A percentile compares a stretch with the other conserved stretches of the same genome.
These are phyloP conservation scores for Neoniphon sammara DNA, from an alignment of 2,797 vertebrate species.

Conservation along the genomic window DNA sequence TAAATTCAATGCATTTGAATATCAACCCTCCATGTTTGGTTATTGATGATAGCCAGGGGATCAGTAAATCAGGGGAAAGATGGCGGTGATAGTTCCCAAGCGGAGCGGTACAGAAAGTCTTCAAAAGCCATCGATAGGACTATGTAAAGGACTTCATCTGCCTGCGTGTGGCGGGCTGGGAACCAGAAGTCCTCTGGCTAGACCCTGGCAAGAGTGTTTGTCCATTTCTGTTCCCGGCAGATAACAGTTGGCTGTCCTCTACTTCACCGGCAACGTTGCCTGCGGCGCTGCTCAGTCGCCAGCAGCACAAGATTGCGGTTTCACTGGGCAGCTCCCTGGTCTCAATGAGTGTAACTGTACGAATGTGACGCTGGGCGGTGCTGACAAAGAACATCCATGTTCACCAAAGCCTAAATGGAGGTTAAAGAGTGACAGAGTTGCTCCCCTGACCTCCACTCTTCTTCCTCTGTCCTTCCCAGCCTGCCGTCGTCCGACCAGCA, in stretches of 20 bases:
- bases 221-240: slow-evolving; percentile 61
- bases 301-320: slow-evolving; percentile 32
- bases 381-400: slow-evolving; percentile 9
- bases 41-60: slow-evolving; percentile 56
- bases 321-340: slow-evolving; percentile 33
- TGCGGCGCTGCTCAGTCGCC: slow-evolving; percentile 40
- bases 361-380: slow-evolving; percentile 41
- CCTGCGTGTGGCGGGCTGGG: slow-evolving; percentile 34
- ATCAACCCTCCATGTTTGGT: slow-evolving; percentile 59
- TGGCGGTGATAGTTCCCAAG: slow-evolving; percentile 26
- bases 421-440: slow-evolving; percentile 41
- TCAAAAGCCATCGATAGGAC: slow-evolving; percentile 34
- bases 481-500: slow-evolving; percentile 38
- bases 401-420: slow-evolving; percentile 31
- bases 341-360: slow-evolving; percentile 44
- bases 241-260: slow-evolving; percentile 61
- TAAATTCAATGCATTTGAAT: slow-evolving; percentile 56
- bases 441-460: slow-evolving; percentile 25
- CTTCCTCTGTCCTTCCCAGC: slow-evolving; percentile 36
- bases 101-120: slow-evolving; percentile 29
- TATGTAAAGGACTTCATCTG: slow-evolving; percentile 46
- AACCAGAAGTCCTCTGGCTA: slow-evolving; percentile 51
- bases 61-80: slow-evolving; percentile 51
- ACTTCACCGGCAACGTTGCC: slow-evolving; percentile 44
- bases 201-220: slow-evolving; percentile 40